Base-by-base conservation (phyloP, 2,113 vertebrate species). In the Crypturellus undulatus region DNA sequence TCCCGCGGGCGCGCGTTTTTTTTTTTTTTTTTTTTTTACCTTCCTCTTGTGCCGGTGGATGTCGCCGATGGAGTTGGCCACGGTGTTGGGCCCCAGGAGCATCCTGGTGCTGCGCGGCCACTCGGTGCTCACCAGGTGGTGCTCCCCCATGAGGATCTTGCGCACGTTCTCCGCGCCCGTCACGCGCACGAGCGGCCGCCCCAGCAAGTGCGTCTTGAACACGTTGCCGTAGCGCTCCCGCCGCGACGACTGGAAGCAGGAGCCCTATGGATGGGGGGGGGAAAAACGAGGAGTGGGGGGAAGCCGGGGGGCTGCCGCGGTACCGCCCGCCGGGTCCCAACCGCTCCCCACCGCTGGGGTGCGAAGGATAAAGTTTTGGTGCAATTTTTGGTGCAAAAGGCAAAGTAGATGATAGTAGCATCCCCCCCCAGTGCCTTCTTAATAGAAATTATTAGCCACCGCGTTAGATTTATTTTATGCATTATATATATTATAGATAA, bases 41-140 rank as follows among this genome's bases (percentile, higher is more conserved):
- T 99, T 99, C 78, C 99, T 98, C 96, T 98, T 99, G 97, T 99
- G 98, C 56, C 99, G 98, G 96, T 99, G 99, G 96, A 99, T 99
- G 97, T 99, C 99, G 19, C 99, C 99, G 43, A 99, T 99, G 97
- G 99, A 99, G 97, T 99, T 99, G 97, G 99, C 98, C 86, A 99
- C 98, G 5, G 99, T 99, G 98, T 99, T 99, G 80, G 99, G 98
- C 4, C 99, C 99, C 72, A 99, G 98, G 60, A 99, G 97, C 94
- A 99, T 98, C 63, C 99, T 97, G 5, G 99, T 99, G 98, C 99
- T 99, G 94, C 99, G 98, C 4, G 99, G 99, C 99, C 99, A 99
- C 97, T 99, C 99, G 62, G 99, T 98, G 89, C 98, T 99, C 93
- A 99, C 99, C 95, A 99, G 98, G 94, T 98, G 99, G 96, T 99